Evolutionary conservation across 2,888 invertebrate species (phyloP).

Genomic region (Serripes groenlandicus): DNA sequence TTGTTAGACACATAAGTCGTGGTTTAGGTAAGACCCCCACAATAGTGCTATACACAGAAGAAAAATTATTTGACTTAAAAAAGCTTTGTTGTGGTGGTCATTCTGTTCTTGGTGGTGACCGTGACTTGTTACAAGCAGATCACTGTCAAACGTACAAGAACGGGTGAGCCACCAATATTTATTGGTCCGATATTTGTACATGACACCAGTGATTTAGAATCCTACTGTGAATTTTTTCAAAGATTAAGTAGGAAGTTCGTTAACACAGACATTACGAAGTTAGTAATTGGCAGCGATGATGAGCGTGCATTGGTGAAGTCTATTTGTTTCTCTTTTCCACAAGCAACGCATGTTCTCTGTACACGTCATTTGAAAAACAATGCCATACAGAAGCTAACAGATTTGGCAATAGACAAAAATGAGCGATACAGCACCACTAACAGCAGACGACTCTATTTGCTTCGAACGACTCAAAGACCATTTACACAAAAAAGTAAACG

Average conservation of each 20-base stretch:
- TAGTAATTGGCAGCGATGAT: constrained; percentile 29
- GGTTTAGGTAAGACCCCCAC: constrained; percentile 29
- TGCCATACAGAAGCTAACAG: constrained; percentile 16
- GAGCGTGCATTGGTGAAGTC: constrained; percentile 44
- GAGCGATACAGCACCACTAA: too few species aligned
- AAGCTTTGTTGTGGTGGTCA: constrained; percentile 49
- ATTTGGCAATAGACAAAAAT: neutral
- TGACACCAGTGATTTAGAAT: constrained; percentile 58
- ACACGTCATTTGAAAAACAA: constrained; percentile 44
- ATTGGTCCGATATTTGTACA: constrained; percentile 58
- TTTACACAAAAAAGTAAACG: too few species aligned
- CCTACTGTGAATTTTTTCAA: constrained; percentile 48
- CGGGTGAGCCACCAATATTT: constrained; percentile 50
- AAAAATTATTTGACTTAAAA: neutral
- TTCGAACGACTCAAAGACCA: too few species aligned
- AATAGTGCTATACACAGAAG: constrained; percentile 38
- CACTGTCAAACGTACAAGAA: constrained; percentile 15
- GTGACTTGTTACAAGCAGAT: constrained; percentile 53
- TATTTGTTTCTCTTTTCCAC: constrained; percentile 16
- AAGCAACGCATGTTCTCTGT: constrained; percentile 49
- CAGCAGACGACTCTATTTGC: too few species aligned
- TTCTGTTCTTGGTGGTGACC: constrained; percentile 47
- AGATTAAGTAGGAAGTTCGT: constrained; percentile 41
- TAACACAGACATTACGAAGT: neutral
- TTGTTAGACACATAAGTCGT: constrained; percentile 24